Evolutionary conservation across 2,797 vertebrate genomes (phyloP).

Genomic region (Lepidocolaptes lacrymiger): DNA sequence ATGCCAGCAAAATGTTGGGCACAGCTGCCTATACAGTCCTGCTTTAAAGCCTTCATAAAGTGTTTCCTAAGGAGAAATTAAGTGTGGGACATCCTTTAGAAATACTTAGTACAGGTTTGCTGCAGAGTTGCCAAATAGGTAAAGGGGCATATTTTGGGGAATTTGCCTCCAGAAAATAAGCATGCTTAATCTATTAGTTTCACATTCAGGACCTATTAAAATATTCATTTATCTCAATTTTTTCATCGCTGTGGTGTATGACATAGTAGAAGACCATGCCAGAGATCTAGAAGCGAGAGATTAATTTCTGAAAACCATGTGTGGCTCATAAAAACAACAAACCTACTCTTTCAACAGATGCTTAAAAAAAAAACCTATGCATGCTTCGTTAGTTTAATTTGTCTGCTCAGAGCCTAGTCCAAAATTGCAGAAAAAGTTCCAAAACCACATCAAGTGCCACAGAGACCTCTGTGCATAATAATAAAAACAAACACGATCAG

Average conservation of each 20-base stretch:
- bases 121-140: not conserved
- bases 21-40: not conserved
- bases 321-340: constrained; percentile 9
- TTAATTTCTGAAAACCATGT: not conserved
- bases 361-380: constrained; percentile 9
- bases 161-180: not conserved
- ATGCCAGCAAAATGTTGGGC: not conserved
- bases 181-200: not conserved
- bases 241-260: not conserved
- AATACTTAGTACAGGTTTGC: not conserved
- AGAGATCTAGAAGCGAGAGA: not conserved
- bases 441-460: constrained; percentile 72
- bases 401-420: constrained; percentile 15
- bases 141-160: not conserved
- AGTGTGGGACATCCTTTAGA: not conserved
- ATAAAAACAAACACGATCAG: constrained; percentile 75
- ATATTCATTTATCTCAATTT: not conserved
- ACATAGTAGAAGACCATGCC: not conserved
- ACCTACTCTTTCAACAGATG: constrained; percentile 25
- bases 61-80: not conserved
- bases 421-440: constrained; percentile 49
- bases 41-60: not conserved
- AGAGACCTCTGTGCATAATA: constrained; percentile 32
- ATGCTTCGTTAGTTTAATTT: constrained; percentile 20
- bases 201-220: not conserved